Percentiles rank a stretch among this genome's conserved stretches.
Evolutionary conservation across 2,797 vertebrate species (phyloP).

Genomic region (Furcifer pardalis): DNA sequence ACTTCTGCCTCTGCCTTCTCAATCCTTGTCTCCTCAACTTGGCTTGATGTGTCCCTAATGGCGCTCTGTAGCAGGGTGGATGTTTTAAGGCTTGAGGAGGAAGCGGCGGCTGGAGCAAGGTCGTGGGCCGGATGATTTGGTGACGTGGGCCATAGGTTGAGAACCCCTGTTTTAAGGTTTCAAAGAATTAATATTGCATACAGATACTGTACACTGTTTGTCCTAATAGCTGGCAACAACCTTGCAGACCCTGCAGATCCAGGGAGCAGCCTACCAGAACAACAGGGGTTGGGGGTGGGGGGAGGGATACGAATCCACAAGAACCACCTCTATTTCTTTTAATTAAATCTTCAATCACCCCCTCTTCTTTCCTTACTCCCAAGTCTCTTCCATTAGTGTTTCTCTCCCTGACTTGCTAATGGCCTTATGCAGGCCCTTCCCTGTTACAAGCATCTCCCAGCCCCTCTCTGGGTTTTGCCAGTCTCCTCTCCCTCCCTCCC

Average conservation of each 20-base stretch:
- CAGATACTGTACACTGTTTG: neutral
- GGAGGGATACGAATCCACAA: neutral
- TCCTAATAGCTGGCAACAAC: neutral
- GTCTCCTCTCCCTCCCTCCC: constrained; percentile 20
- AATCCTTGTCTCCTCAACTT: no score
- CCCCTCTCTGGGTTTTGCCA: constrained; percentile 21
- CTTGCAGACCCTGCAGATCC: constrained; percentile 23
- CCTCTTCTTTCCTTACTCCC: constrained; percentile 26
- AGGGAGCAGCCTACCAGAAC: neutral
- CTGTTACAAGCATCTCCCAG: neutral
- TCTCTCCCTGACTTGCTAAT: constrained; percentile 24
- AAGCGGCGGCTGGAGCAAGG: no score
- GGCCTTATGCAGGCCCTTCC: constrained; percentile 29
- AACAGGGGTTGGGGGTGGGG: neutral
- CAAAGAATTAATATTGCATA: constrained; percentile 7
- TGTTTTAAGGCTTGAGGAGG: no score
- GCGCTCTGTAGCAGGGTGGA: no score
- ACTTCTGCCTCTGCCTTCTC: no score
- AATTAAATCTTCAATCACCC: constrained; percentile 50
- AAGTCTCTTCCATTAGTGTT: constrained; percentile 38
- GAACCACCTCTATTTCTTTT: constrained; percentile 39
- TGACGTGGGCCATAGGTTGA: no score
- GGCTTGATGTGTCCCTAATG: no score
- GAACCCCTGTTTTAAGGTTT: constrained; percentile 20
- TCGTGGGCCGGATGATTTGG: no score